Percentiles rank a stretch among this genome's conserved stretches.
Conservation (phyloP, 1,140 invertebrate genomes). For the Xylocopa sonorina region DNA sequence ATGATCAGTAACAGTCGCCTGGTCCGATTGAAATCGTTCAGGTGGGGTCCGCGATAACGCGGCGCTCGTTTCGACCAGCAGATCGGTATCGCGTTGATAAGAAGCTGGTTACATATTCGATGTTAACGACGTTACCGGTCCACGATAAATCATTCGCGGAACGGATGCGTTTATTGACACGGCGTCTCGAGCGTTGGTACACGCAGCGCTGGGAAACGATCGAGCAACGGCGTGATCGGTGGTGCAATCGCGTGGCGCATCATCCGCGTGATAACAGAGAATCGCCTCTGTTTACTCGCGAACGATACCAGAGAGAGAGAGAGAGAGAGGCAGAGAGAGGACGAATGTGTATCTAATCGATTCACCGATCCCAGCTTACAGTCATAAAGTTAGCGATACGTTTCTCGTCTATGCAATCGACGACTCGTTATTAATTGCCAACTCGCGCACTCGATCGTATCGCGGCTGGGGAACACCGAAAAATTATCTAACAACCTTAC, state of each 20-base stretch:
- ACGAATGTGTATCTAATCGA: conserved; percentile 17
- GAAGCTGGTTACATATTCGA: neutral
- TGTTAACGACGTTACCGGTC: neutral
- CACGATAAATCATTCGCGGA: neutral
- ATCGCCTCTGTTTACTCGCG: neutral
- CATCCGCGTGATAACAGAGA: neutral
- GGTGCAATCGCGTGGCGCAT: neutral
- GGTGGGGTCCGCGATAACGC: neutral
- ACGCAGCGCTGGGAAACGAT: neutral
- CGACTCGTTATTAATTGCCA: neutral
- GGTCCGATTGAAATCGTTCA: neutral
- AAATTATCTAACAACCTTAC: neutral
- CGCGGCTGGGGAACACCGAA: neutral
- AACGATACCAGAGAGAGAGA: neutral
- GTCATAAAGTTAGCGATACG: too few relatives aligned
- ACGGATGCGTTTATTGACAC: too few relatives aligned
- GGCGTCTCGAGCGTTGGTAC: neutral
- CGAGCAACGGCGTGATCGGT: neutral
- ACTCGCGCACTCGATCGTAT: neutral
- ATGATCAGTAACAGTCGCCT: neutral
- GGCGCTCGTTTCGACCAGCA: neutral
- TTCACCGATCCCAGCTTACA: neutral
- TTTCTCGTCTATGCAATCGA: neutral
- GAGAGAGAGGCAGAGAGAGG: too few relatives aligned
- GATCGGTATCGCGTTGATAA: neutral